A percentile compares a stretch with the other conserved stretches of the same genome.
These are phyloP conservation scores for Lordiphosa mommai DNA, from an alignment of 1,140 invertebrate species.

Conservation along the genomic window DNA sequence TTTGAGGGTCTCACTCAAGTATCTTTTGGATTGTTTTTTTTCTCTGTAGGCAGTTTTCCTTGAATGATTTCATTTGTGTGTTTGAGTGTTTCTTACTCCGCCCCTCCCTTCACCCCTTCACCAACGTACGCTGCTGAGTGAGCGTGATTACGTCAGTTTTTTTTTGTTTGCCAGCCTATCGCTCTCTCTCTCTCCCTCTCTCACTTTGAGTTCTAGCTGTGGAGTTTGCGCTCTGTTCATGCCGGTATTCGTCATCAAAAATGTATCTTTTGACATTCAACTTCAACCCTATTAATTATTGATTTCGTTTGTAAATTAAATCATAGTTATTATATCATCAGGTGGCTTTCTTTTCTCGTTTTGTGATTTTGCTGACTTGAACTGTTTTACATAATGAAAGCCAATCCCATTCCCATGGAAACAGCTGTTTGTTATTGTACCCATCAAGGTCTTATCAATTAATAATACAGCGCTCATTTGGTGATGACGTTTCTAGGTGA, in stretches of 20 bases:
- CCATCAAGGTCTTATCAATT: constrained; percentile 24
- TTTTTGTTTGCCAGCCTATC: constrained; percentile 20
- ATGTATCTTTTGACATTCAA: constrained; percentile 13
- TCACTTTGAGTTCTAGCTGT: constrained; percentile 33
- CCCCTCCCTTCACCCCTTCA: constrained; percentile 8
- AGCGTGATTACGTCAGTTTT: constrained; percentile 66
- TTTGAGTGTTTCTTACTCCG: constrained; percentile 14
- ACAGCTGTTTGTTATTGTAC: constrained; percentile 43
- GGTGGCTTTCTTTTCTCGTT: constrained; percentile 52
- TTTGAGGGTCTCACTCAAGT: constrained; percentile 26
- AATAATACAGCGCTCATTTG: constrained; percentile 11
- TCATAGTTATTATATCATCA: constrained; percentile 62
- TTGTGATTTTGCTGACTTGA: constrained; percentile 25
- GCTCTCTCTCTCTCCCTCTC: not conserved
- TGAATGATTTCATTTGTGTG: constrained; percentile 69
- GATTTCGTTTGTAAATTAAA: constrained; percentile 49
- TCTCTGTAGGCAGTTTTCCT: constrained; percentile 43
- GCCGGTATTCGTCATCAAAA: constrained; percentile 4
- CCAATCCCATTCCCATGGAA: constrained; percentile 1
- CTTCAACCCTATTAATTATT: constrained; percentile 46
- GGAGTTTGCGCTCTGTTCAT: constrained; percentile 60
- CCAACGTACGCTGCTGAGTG: not conserved
- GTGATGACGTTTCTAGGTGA: too few species aligned
- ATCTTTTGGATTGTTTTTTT: constrained; percentile 47
- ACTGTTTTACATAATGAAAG: constrained; percentile 55